These are phyloP conservation scores for Arnoldichthys spilopterus DNA, from an alignment of 2,797 vertebrate genomes.

Conservation along the genomic window DNA sequence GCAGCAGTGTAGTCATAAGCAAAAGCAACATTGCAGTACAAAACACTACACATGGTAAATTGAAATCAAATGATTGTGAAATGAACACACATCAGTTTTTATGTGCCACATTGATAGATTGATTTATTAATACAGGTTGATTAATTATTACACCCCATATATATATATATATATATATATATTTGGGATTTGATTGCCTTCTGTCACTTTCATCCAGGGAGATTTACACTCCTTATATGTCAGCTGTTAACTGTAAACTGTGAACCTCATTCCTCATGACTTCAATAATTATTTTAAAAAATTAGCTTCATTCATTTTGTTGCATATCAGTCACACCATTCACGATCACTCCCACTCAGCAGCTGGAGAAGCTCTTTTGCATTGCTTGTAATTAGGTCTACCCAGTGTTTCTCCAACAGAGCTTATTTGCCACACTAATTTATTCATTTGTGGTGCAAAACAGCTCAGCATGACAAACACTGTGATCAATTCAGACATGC, in stretches of 20 bases:
- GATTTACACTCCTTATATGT: background rate
- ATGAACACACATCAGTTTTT: too few relatives aligned
- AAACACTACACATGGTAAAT: too few relatives aligned
- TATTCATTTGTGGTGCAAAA: slow-evolving; percentile 7
- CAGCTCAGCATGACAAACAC: background rate
- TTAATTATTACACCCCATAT: too few relatives aligned
- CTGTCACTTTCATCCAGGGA: background rate
- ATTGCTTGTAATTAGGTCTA: slow-evolving; percentile 1
- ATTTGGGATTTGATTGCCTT: background rate
- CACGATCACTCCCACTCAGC: background rate
- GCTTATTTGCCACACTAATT: slow-evolving; percentile 6
- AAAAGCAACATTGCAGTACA: too few relatives aligned
- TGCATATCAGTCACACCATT: background rate
- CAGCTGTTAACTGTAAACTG: background rate
- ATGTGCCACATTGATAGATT: too few relatives aligned
- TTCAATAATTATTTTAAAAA: background rate
- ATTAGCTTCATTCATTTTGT: background rate
- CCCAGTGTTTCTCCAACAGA: background rate
- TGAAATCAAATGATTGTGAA: too few relatives aligned
- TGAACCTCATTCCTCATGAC: background rate
- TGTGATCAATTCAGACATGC: slow-evolving; percentile 13
- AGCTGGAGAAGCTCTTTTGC: background rate
- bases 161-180: too few relatives aligned
- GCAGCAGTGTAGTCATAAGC: too few relatives aligned
- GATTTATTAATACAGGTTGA: too few relatives aligned